A percentile compares a stretch with the other conserved stretches of the same genome.
These are phyloP conservation scores for Rhabdomys pumilio DNA, from an alignment of 2,797 vertebrate species.

Conservation along the genomic window DNA sequence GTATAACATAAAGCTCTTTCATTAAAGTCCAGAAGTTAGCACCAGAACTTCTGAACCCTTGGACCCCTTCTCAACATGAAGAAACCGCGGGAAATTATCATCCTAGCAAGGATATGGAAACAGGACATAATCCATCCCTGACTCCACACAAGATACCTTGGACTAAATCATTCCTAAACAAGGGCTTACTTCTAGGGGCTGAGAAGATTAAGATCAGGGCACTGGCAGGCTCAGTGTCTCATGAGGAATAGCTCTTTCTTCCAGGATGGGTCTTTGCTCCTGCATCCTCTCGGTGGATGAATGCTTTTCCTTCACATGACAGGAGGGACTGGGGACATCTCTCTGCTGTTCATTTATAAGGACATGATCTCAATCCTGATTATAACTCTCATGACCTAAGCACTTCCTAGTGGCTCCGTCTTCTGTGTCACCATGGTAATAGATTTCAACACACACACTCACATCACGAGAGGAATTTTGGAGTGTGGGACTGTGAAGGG, in stretches of 20 bases:
- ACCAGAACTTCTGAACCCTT: neutral
- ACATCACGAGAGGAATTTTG: neutral
- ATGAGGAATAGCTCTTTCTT: neutral
- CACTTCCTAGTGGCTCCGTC: neutral
- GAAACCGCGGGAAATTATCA: neutral
- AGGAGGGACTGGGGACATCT: neutral
- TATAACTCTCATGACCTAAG: neutral
- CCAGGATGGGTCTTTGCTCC: neutral
- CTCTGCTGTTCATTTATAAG: slow-evolving; percentile 5
- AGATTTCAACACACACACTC: neutral
- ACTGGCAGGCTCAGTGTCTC: neutral
- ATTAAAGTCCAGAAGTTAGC: neutral
- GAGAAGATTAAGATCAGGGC: neutral
- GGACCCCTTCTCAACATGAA: neutral
- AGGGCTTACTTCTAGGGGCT: neutral
- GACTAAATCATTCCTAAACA: neutral
- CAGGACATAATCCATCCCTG: neutral
- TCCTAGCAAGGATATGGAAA: neutral
- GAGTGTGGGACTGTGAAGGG: too few relatives aligned
- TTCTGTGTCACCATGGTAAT: neutral
- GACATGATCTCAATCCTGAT: neutral
- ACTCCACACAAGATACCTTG: neutral
- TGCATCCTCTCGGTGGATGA: neutral
- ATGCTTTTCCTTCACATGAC: neutral
- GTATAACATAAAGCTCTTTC: slow-evolving; percentile 44